Percentiles rank a stretch among this genome's conserved stretches.
These are phyloP conservation scores for Epizoanthus stellaris DNA, from an alignment of 92 coral and sea anemone genomes.

Conservation along the genomic window DNA sequence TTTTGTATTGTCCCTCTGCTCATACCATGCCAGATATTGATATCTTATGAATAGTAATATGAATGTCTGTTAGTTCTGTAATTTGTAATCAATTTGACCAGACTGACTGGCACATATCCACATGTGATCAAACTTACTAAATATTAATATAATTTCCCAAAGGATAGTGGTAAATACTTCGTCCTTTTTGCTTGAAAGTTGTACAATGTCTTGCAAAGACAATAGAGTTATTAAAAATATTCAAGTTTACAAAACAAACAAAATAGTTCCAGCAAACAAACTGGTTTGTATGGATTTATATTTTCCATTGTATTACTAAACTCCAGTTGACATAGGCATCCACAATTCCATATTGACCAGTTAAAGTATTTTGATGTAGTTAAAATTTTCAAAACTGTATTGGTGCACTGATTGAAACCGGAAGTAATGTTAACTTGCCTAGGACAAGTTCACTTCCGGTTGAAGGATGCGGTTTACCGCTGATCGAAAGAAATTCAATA, in stretches of 20 bases:
- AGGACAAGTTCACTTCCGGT: conserved; percentile 37
- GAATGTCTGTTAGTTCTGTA: not conserved
- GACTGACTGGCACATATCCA: not conserved
- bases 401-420: not conserved
- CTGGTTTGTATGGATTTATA: not conserved
- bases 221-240: conserved; percentile 4
- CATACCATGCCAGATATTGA: too few relatives aligned
- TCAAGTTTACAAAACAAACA: conserved; percentile 12
- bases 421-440: conserved; percentile 24
- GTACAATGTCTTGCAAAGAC: not conserved
- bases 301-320: not conserved
- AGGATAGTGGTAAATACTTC: too few relatives aligned
- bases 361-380: too few relatives aligned
- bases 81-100: not conserved
- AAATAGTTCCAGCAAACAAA: not conserved
- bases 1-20: too few relatives aligned
- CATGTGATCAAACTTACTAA: not conserved
- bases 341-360: too few relatives aligned
- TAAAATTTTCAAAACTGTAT: too few relatives aligned
- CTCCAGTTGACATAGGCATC: too few relatives aligned
- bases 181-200: not conserved
- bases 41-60: too few relatives aligned
- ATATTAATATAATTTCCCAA: not conserved
- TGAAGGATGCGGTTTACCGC: conserved; percentile 30
- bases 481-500: conserved; percentile 32